A percentile compares a stretch with the other conserved stretches of the same genome.
These are phyloP conservation scores for Caerostris darwini DNA, from an alignment of 1,140 invertebrate genomes.

Conservation along the genomic window DNA sequence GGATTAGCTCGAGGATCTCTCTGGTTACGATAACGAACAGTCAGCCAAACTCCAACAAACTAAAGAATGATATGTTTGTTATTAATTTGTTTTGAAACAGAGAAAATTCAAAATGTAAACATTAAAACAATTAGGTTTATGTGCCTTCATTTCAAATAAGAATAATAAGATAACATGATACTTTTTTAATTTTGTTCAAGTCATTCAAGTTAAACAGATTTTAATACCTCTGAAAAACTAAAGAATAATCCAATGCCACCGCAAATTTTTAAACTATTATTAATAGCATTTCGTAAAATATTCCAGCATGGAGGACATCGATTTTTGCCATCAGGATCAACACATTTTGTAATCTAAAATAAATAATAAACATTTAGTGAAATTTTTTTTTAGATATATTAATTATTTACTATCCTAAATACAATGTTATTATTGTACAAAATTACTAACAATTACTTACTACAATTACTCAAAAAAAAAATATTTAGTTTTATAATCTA, in stretches of 20 bases:
- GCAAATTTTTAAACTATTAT: constrained; percentile 92
- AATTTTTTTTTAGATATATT: not conserved
- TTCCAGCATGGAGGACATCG: constrained; percentile 85
- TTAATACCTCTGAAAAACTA: constrained; percentile 96
- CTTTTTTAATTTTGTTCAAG: not conserved
- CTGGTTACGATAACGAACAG: constrained; percentile 97
- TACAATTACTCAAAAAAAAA: too few relatives aligned
- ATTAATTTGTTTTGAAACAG: not conserved
- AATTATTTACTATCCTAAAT: not conserved
- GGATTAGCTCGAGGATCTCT: constrained; percentile 97
- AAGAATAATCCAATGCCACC: constrained; percentile 97
- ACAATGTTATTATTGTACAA: too few relatives aligned
- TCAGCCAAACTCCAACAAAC: constrained; percentile 98
- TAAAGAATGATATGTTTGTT: constrained; percentile 83
- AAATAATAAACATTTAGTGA: not conserved
- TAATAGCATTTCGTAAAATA: constrained; percentile 89
- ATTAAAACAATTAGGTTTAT: not conserved
- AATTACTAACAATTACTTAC: too few relatives aligned
- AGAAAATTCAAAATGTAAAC: not conserved
- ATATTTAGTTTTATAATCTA: too few relatives aligned
- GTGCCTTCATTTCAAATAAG: not conserved
- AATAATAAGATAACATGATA: not conserved
- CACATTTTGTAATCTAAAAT: constrained; percentile 60
- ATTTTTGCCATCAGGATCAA: constrained; percentile 23
- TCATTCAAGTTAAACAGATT: not conserved